Evolutionary conservation across 2,888 invertebrate species (phyloP).

Genomic region (Plagodis dolabraria): DNA sequence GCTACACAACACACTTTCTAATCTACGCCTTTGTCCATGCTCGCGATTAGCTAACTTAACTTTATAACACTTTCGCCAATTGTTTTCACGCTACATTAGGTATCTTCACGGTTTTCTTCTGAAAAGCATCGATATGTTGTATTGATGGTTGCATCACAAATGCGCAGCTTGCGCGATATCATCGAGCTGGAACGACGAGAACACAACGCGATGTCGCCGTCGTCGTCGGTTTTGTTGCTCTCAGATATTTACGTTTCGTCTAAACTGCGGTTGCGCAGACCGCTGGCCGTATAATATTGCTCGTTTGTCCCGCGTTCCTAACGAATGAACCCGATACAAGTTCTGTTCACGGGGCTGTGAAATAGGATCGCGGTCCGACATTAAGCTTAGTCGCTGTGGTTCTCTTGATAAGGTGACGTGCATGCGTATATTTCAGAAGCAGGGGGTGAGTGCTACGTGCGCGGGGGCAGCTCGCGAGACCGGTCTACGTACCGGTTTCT

Average conservation of each 20-base stretch:
- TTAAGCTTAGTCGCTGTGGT: constrained; percentile 71
- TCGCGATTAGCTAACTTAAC: constrained; percentile 76
- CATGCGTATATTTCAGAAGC: constrained; percentile 78
- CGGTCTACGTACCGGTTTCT: constrained; percentile 83
- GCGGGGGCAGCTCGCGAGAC: constrained; percentile 61
- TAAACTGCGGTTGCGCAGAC: constrained; percentile 70
- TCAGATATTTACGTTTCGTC: constrained; percentile 37
- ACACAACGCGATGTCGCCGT: constrained; percentile 7
- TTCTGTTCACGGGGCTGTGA: constrained; percentile 59
- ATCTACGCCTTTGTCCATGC: constrained; percentile 82
- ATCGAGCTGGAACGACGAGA: constrained; percentile 32
- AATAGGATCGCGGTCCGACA: constrained; percentile 74
- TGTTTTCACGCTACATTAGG: constrained; percentile 82
- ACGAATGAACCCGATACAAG: constrained; percentile 70
- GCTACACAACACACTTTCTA: constrained; percentile 83
- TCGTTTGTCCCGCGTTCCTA: constrained; percentile 64
- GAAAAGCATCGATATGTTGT: constrained; percentile 61
- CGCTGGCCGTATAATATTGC: constrained; percentile 61
- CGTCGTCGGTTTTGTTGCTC: constrained; percentile 29
- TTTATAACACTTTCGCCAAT: constrained; percentile 82
- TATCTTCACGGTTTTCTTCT: constrained; percentile 68
- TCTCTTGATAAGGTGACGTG: constrained; percentile 76
- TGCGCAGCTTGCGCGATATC: constrained; percentile 31
- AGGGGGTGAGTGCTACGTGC: constrained; percentile 56
- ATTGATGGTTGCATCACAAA: constrained; percentile 61